Evolutionary conservation across 2,888 invertebrate species (phyloP).

Genomic region (Geophilus truncorum): DNA sequence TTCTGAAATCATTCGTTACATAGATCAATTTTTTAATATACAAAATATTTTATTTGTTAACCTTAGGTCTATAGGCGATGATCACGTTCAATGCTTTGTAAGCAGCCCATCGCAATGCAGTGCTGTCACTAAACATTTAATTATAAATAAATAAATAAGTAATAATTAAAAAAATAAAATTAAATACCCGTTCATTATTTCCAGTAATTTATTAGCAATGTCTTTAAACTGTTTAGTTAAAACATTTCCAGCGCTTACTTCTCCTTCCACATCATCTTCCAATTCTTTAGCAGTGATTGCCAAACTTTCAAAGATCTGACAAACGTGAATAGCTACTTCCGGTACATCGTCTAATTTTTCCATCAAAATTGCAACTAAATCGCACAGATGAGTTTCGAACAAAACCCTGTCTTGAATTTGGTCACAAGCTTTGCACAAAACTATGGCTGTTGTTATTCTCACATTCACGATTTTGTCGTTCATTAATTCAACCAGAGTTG

Average conservation of each 20-base stretch:
- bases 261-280: background rate
- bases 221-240: background rate
- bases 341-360: background rate
- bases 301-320: background rate
- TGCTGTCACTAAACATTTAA: background rate
- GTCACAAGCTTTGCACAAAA: background rate
- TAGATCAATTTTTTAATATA: too few relatives aligned
- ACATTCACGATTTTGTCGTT: background rate
- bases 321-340: background rate
- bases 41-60: background rate
- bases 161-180: background rate
- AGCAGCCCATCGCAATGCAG: background rate
- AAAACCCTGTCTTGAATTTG: background rate
- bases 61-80: background rate
- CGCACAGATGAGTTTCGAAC: background rate
- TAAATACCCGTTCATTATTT: background rate
- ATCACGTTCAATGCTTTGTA: background rate
- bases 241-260: background rate
- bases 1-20: background rate
- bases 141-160: background rate
- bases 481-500: background rate
- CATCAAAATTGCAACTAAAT: background rate
- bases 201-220: background rate
- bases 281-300: background rate
- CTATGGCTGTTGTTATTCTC: background rate